A percentile compares a stretch with the other conserved stretches of the same genome.
phyloP scores from a whole-genome alignment of 1,140 invertebrate genomes.

The Drosophila navojoa region DNA sequence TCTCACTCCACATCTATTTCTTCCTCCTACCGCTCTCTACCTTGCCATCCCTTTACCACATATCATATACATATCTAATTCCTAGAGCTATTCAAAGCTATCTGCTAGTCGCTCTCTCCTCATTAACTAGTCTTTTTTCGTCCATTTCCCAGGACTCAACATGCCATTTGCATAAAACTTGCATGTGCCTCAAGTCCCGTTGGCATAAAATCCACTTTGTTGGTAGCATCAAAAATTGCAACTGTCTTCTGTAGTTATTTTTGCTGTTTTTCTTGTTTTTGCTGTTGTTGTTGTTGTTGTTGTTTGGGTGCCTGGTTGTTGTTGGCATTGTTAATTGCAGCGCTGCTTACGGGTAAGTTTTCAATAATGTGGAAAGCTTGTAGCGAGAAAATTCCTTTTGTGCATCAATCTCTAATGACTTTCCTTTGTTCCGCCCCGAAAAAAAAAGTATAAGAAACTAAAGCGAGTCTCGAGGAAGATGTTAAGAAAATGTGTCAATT shows the following conservation, averaged over 20 bases:
- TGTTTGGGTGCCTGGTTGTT: neutral
- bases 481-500: constrained; percentile 49
- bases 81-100: no score
- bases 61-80: no score
- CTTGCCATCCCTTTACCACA: no score
- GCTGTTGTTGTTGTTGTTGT: constrained; percentile 9
- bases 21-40: no score
- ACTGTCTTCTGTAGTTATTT: constrained; percentile 27
- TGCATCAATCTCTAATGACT: constrained; percentile 74
- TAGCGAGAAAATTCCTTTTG: constrained; percentile 54
- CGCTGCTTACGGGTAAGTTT: constrained; percentile 69
- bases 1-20: no score
- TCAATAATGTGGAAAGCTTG: constrained; percentile 70
- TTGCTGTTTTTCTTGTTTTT: constrained; percentile 9
- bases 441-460: constrained; percentile 3
- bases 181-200: constrained; percentile 55
- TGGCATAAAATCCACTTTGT: constrained; percentile 74
- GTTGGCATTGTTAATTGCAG: constrained; percentile 59
- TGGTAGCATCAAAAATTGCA: constrained; percentile 50
- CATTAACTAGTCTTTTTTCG: neutral
- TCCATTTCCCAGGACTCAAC: constrained; percentile 42
- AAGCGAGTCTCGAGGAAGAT: neutral
- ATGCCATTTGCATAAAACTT: constrained; percentile 80
- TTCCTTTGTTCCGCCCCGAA: constrained; percentile 39
- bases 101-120: neutral